phyloP scores from a whole-genome alignment of 2,113 vertebrate species.

The Carlito syrichta region DNA sequence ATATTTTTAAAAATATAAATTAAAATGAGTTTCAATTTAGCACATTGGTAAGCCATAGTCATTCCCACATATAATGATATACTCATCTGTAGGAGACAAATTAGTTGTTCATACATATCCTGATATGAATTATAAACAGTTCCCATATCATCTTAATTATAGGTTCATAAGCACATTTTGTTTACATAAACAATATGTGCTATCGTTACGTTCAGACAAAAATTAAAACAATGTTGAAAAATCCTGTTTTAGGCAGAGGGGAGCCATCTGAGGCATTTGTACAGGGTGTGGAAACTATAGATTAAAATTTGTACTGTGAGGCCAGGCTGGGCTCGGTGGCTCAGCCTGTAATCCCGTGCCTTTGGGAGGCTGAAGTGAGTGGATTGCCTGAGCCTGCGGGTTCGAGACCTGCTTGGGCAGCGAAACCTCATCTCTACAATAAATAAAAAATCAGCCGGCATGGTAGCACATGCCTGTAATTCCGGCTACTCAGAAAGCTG shows the following conservation, averaged over 20 bases:
- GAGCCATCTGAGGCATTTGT: neutral
- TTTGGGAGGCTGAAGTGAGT: no score
- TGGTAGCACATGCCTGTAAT: no score
- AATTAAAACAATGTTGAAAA: neutral
- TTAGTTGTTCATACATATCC: neutral
- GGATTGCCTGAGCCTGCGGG: no score
- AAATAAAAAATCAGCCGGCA: no score
- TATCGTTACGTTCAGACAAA: neutral
- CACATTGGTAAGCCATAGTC: neutral
- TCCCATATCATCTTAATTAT: neutral
- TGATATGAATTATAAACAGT: neutral
- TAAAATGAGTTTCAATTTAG: neutral
- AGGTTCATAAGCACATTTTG: neutral
- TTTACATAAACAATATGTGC: neutral
- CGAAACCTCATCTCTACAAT: no score
- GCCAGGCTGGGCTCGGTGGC: no score
- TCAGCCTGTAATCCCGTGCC: no score
- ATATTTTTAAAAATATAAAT: neutral
- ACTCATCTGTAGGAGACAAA: neutral
- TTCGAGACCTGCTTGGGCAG: no score
- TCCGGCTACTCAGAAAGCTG: no score
- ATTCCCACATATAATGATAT: neutral
- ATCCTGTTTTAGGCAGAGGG: neutral
- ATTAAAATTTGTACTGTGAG: neutral
- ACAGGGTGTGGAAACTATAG: neutral